Conservation (phyloP, 2,797 vertebrate species). For the Cynodonichthys magdalenae region DNA sequence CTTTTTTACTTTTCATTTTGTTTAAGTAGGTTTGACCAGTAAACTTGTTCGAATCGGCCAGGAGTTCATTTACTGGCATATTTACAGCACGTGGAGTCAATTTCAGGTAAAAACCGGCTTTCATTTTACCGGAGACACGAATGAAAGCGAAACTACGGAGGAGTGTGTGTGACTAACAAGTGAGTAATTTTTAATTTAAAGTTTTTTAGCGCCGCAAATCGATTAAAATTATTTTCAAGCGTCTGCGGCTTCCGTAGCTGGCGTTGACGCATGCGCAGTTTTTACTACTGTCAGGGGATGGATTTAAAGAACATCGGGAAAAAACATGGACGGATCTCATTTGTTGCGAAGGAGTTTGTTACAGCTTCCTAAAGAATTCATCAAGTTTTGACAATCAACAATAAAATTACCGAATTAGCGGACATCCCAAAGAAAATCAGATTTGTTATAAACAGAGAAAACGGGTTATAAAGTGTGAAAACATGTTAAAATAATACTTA, state of each 20-base stretch:
- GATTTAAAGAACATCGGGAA: background rate
- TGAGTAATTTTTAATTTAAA: background rate
- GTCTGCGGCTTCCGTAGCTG: background rate
- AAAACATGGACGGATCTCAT: background rate
- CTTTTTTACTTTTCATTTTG: background rate
- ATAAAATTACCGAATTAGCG: too few species aligned
- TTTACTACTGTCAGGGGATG: background rate
- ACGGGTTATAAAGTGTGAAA: too few species aligned
- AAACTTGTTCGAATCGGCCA: accelerated
- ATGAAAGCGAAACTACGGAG: background rate
- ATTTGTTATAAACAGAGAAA: background rate
- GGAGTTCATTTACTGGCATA: background rate
- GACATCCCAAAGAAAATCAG: too few species aligned
- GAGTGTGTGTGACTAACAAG: background rate
- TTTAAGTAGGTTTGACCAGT: background rate
- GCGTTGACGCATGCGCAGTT: background rate
- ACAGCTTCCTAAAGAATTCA: background rate
- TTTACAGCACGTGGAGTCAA: slow-evolving; percentile 48
- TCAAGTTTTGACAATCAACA: too few species aligned
- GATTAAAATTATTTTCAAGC: too few species aligned
- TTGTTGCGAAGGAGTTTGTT: background rate
- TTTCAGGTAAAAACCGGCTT: background rate
- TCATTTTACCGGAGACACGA: background rate
- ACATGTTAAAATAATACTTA: too few species aligned
- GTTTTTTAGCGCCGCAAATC: background rate